Evolutionary conservation across 2,888 invertebrate species (phyloP).

Genomic region (Pantelozetes paolii): DNA sequence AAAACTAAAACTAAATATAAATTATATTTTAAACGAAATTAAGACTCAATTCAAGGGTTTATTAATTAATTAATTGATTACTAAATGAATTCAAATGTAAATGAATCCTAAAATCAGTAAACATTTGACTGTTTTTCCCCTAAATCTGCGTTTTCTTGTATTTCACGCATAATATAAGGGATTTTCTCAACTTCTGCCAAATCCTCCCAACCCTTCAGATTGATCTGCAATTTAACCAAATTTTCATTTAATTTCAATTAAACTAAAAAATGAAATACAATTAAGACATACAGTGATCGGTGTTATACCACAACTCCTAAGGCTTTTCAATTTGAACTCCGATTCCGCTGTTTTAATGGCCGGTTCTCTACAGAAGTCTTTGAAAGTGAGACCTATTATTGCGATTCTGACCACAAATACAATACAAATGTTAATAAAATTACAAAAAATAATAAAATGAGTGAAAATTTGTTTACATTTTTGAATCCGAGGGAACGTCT

Average conservation of each 20-base stretch:
- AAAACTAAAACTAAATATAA: no score
- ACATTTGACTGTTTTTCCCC: no score
- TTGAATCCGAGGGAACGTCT: slow-evolving; percentile 53
- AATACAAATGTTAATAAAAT: slow-evolving; percentile 9
- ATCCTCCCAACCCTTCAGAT: slow-evolving; percentile 57
- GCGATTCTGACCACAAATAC: slow-evolving; percentile 35
- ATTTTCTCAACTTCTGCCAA: slow-evolving; percentile 61
- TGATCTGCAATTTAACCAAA: slow-evolving; percentile 55
- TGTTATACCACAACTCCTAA: slow-evolving; percentile 41
- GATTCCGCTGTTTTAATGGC: slow-evolving; percentile 40
- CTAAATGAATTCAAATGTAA: no score
- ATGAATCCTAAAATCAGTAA: no score
- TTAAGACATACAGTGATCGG: slow-evolving; percentile 42
- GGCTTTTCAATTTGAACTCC: slow-evolving; percentile 40
- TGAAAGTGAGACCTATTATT: slow-evolving; percentile 39
- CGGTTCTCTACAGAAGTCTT: slow-evolving; percentile 41
- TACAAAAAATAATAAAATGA: neutral
- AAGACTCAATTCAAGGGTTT: no score
- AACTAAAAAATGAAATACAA: slow-evolving; percentile 46
- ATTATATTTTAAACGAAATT: no score
- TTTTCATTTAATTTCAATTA: slow-evolving; percentile 8
- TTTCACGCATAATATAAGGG: slow-evolving; percentile 62
- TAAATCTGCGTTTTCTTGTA: slow-evolving; percentile 52
- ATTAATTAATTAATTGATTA: no score
- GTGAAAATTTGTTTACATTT: slow-evolving; percentile 57